Evolutionary conservation across 2,113 vertebrate genomes (phyloP), one percentile per base, ranked within the genome.

Genomic region (Thalassarche chlororhynchos): DNA sequence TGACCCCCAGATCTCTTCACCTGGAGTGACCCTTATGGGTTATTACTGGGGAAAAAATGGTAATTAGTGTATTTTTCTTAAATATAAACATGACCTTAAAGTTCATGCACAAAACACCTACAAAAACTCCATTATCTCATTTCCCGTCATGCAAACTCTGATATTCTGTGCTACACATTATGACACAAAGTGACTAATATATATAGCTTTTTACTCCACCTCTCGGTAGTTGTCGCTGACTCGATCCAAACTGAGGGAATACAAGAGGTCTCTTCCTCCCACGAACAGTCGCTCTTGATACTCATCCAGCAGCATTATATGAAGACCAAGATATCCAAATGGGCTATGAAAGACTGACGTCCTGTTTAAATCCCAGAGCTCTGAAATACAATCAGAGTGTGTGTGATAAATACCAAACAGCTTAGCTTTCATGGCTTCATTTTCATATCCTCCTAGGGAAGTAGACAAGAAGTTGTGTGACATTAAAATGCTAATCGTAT

Each of bases 291-390:
- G 98, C 75, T 99, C 99, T 87, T 99, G 99, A 95, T 99, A 99
- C 75, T 99, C 99, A 87, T 99, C 99, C 98, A 99, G 97, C 92
- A 99, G 97, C 99, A 99, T 99, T 52, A 98, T 97, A 55, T 98
- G 98, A 52, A 99, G 98, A 94, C 99, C 99, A 86, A 99, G 98
- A 93, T 98, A 97, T 62, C 98, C 98, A 91, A 98, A 98, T 2
- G 98, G 98, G 38, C 98, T 98, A 75, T 98, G 99, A 96, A 99
- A 99, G 87, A 99, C 96, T 96, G 98, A 99, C 3, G 99, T 99
- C 96, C 99, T 99, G 98, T 99, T 99, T 96, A 99, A 97, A 87
- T 99, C 99, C 99, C 98, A 99, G 83, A 99, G 99, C 96, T 99
- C 99, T 99, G 98, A 98, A 98, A 98, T 12, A 87, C 68, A 98